phyloP scores from a whole-genome alignment of 2,888 invertebrate species.

The Papilio elwesi region DNA sequence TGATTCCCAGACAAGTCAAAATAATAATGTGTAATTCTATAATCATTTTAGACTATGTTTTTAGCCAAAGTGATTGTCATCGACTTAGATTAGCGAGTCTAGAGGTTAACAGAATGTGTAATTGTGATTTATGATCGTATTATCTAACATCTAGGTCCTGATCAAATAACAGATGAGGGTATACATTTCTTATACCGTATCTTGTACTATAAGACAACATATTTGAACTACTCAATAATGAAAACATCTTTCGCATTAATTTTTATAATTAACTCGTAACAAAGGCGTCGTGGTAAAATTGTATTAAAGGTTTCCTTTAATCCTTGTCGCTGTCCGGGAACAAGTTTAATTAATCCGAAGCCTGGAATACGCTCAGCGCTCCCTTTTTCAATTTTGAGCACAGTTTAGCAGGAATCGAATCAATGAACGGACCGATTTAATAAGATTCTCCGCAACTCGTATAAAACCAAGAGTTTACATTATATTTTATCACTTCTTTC shows the following conservation, averaged over 20 bases:
- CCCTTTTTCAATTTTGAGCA: slow-evolving; percentile 29
- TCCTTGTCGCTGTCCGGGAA: slow-evolving; percentile 23
- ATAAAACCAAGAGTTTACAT: too few species aligned
- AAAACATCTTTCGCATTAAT: not conserved
- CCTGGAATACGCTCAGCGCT: slow-evolving; percentile 19
- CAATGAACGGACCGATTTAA: slow-evolving; percentile 20
- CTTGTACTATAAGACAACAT: not conserved
- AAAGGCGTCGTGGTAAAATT: slow-evolving; percentile 5
- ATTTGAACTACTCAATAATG: not conserved
- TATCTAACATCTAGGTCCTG: too few species aligned
- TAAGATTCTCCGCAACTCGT: not conserved
- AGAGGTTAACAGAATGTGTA: too few species aligned
- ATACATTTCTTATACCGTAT: too few species aligned
- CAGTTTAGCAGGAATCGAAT: slow-evolving; percentile 25
- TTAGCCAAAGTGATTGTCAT: too few species aligned
- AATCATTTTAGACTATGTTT: too few species aligned
- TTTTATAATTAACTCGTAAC: not conserved
- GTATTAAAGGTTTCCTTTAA: slow-evolving; percentile 25
- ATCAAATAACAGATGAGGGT: too few species aligned
- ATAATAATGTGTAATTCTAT: too few species aligned
- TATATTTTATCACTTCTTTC: too few species aligned
- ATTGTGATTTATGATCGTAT: too few species aligned
- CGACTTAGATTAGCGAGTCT: too few species aligned
- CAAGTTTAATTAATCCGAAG: slow-evolving; percentile 31
- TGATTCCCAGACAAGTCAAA: too few species aligned